Percentiles rank a stretch among this genome's conserved stretches.
phyloP scores from a whole-genome alignment of 1,140 invertebrate species.

The Drosophila ananassae region DNA sequence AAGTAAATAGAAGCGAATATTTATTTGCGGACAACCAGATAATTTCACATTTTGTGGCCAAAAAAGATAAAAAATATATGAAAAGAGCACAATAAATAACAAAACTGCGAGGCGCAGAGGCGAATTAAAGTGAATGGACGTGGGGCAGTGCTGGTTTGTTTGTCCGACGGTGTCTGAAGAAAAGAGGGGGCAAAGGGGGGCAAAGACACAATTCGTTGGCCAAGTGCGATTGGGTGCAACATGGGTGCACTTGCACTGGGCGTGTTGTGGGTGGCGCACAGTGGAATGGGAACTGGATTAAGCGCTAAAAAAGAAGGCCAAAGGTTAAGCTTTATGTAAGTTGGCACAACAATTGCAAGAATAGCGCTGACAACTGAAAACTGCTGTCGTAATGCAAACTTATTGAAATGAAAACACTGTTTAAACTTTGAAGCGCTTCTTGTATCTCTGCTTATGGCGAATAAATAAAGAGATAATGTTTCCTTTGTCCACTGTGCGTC shows the following conservation, averaged over 20 bases:
- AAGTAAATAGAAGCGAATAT: conserved; percentile 58
- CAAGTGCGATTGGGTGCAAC: conserved; percentile 42
- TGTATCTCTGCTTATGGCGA: too few species aligned
- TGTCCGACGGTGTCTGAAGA: conserved; percentile 11
- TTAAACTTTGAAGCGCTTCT: too few species aligned
- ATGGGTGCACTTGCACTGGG: conserved; percentile 56
- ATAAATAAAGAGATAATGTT: too few species aligned
- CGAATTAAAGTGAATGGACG: conserved; percentile 66
- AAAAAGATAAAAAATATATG: conserved; percentile 51
- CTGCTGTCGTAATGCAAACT: too few species aligned
- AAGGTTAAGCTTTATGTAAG: conserved; percentile 30
- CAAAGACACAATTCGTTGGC: conserved; percentile 14
- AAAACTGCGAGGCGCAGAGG: conserved; percentile 25
- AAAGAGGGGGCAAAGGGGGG: neutral
- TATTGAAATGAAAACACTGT: too few species aligned
- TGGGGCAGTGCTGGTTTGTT: conserved; percentile 5
- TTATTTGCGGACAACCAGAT: conserved; percentile 33
- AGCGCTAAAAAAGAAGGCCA: neutral
- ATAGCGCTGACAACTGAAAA: neutral
- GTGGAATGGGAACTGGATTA: conserved; percentile 12
- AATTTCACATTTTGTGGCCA: conserved; percentile 49
- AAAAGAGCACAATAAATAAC: conserved; percentile 32
- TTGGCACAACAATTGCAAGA: neutral
- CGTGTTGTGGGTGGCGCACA: conserved; percentile 32
- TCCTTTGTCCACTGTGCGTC: neutral